phyloP scores from a whole-genome alignment of 2,888 invertebrate genomes.

The Asteroscopus sphinx region DNA sequence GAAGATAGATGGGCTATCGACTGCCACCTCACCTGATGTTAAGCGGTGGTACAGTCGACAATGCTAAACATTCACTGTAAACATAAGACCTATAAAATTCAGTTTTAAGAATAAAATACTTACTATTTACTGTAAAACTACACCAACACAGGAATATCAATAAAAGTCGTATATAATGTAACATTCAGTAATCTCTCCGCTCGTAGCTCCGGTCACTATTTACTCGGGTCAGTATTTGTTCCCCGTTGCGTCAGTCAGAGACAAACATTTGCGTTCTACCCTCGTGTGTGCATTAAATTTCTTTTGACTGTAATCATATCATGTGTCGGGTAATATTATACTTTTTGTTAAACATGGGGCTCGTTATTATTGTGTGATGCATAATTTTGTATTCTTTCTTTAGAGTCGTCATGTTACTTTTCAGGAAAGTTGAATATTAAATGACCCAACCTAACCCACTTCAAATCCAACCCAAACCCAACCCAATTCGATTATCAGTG shows the following conservation, averaged over 20 bases:
- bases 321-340: constrained; percentile 23
- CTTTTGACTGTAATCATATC: constrained; percentile 31
- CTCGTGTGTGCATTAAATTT: constrained; percentile 43
- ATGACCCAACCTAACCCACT: no score
- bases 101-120: no score
- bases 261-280: constrained; percentile 41
- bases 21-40: no score
- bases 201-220: constrained; percentile 28
- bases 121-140: not conserved
- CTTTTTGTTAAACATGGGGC: not conserved
- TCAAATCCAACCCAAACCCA: no score
- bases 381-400: constrained; percentile 3
- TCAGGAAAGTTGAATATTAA: no score
- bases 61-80: no score
- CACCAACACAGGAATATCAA: constrained; percentile 13
- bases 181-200: constrained; percentile 40
- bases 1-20: no score
- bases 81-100: no score
- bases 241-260: constrained; percentile 26
- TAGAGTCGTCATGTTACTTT: not conserved
- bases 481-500: no score
- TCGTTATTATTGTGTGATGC: constrained; percentile 12
- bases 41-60: no score
- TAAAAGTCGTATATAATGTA: constrained; percentile 8
- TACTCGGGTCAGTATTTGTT: constrained; percentile 39